Base-by-base conservation (phyloP, 2,113 vertebrate species). In the Amphilophus citrinellus region DNA sequence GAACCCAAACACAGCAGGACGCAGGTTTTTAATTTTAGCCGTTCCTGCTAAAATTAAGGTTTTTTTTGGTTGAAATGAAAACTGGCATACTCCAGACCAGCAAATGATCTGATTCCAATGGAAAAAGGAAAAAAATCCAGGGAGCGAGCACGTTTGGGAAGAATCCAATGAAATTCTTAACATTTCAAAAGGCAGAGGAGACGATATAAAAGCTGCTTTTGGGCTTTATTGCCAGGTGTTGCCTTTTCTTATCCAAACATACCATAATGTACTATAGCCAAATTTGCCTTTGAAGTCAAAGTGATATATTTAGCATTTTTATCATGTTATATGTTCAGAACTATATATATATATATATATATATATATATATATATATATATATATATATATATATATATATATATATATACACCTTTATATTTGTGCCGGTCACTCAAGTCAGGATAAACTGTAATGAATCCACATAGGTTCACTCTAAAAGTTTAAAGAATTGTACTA, bases 381-480 rank as follows among this genome's bases (percentile, higher is more conserved):
- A 68, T 47, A 63, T 81, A 68, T 47, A 68, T 24, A 68, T 47
- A 63, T 81, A 68, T 47, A 68, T 24, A 68, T 47, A 63, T 91
- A 87, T 17, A 47, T 68, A 27, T 71, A 50, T 18, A 65, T 88
- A 88, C 87, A 89, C 83, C 87, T 92, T 90, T 91, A 80, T 91
- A 88, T 91, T 89, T 91, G 95, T 95, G 94, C 94, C 93, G 94
- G 94, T 95, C 94, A 95, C 93, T 95, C 89, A 89, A 94, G 90
- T 94, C 90, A 94, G 87, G 88, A 90, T 93, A 86, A 90, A 92
- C 86, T 91, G 84, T 90, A 92, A 91, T 91, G 84, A 92, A 92
- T 88, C 87, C 87, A 90, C 82, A 86, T 89, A 89, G 91, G 84
- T 93, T 94, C 82, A 90, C 87, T 92, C 84, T 86, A 83, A 24